phyloP scores from a whole-genome alignment of 2,888 invertebrate species.

The Spialia ferax region DNA sequence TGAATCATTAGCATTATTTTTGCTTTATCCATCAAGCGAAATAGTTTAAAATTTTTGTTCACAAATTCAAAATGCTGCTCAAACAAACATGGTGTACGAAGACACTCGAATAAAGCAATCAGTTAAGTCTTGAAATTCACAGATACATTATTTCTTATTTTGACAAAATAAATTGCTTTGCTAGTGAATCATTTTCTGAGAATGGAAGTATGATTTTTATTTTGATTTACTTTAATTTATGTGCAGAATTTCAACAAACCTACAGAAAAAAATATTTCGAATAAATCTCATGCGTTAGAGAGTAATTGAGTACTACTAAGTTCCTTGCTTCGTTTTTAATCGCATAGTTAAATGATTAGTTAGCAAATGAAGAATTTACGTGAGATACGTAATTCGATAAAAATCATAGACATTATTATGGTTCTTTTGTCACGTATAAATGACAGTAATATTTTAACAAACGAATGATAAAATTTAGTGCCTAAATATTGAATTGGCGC shows the following conservation, averaged over 20 bases:
- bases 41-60: neutral
- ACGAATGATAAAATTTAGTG: neutral
- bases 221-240: neutral
- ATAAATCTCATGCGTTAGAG: no score
- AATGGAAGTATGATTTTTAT: neutral
- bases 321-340: neutral
- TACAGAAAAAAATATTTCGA: neutral
- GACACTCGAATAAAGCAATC: neutral
- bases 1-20: conserved; percentile 28
- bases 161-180: neutral
- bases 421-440: neutral
- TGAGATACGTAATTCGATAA: neutral
- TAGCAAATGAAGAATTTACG: neutral
- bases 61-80: neutral
- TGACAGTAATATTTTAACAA: neutral
- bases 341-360: neutral
- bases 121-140: neutral
- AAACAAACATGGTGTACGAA: neutral
- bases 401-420: neutral
- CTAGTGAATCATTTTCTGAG: neutral
- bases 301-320: no score
- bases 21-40: conserved; percentile 23
- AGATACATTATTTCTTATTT: neutral
- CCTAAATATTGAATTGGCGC: neutral
- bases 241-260: neutral